Evolutionary conservation across 2,797 vertebrate species (phyloP).

Genomic region (Hippocampus kuda): DNA sequence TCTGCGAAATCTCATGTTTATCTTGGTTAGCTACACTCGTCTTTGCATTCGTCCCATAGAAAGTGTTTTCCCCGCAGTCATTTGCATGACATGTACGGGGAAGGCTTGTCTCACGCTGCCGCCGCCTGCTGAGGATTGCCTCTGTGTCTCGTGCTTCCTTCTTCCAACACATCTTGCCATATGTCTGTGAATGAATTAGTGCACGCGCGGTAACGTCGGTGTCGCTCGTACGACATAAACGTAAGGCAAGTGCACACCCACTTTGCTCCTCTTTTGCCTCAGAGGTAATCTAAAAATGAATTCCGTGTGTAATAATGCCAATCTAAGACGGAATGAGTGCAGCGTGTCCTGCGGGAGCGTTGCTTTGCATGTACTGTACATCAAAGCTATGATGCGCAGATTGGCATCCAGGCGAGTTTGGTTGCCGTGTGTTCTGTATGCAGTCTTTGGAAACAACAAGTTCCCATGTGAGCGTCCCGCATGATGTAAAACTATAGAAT

Average conservation of each 20-base stretch:
- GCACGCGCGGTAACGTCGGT: background rate
- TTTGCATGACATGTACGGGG: conserved; percentile 15
- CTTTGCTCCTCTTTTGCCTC: conserved; percentile 20
- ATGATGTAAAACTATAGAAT: conserved; percentile 25
- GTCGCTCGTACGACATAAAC: background rate
- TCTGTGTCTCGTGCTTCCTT: conserved; percentile 6
- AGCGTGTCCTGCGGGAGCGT: conserved; percentile 31
- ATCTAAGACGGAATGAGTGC: conserved; percentile 24
- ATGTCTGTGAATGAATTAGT: conserved; percentile 10
- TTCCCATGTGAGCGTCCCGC: conserved; percentile 27
- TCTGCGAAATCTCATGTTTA: conserved; percentile 9
- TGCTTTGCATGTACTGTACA: conserved; percentile 26
- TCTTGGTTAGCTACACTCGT: conserved; percentile 9
- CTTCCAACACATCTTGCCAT: conserved; percentile 12
- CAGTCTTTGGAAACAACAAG: conserved; percentile 27
- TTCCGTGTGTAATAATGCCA: conserved; percentile 54
- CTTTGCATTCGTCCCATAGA: conserved; percentile 11
- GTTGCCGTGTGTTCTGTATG: conserved; percentile 23
- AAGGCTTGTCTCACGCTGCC: conserved; percentile 7
- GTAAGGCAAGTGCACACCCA: conserved; percentile 16
- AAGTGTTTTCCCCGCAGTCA: conserved; percentile 8
- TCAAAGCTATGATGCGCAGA: conserved; percentile 44
- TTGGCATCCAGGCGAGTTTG: conserved; percentile 25
- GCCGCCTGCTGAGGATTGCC: conserved; percentile 10
- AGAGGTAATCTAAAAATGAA: conserved; percentile 48